phyloP scores from a whole-genome alignment of 2,797 vertebrate genomes.

The Phrynocephalus vlangalii region DNA sequence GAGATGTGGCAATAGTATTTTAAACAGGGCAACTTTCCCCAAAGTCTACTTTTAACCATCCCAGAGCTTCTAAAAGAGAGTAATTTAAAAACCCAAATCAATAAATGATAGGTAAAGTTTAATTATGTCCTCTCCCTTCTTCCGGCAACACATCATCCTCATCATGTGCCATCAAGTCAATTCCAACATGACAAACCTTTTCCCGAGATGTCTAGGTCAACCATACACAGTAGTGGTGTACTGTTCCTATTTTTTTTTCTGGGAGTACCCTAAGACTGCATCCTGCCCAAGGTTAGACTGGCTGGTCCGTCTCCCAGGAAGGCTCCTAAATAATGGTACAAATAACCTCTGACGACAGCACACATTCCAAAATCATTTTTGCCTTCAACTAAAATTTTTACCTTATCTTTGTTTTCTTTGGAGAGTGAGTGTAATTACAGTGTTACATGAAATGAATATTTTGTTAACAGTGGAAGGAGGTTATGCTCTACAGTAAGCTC shows the following conservation, averaged over 20 bases:
- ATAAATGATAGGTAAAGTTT: neutral
- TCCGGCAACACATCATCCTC: too few species aligned
- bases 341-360: constrained; percentile 38
- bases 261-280: neutral
- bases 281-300: neutral
- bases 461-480: constrained; percentile 56
- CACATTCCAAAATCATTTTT: constrained; percentile 24
- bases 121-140: neutral
- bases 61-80: neutral
- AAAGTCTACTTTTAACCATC: neutral
- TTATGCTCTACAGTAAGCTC: constrained; percentile 57
- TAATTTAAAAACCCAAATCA: neutral
- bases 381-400: constrained; percentile 12
- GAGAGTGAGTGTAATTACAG: constrained; percentile 25
- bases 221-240: neutral
- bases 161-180: too few species aligned
- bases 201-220: neutral
- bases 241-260: too few species aligned
- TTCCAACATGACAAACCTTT: too few species aligned
- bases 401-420: constrained; percentile 33
- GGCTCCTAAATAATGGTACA: neutral
- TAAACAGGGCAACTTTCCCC: neutral
- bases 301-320: too few species aligned
- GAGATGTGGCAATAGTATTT: neutral
- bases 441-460: constrained; percentile 47